Percentiles rank a stretch among this genome's conserved stretches.
These are phyloP conservation scores for Catharus ustulatus DNA, from an alignment of 2,797 vertebrate genomes.

Conservation along the genomic window DNA sequence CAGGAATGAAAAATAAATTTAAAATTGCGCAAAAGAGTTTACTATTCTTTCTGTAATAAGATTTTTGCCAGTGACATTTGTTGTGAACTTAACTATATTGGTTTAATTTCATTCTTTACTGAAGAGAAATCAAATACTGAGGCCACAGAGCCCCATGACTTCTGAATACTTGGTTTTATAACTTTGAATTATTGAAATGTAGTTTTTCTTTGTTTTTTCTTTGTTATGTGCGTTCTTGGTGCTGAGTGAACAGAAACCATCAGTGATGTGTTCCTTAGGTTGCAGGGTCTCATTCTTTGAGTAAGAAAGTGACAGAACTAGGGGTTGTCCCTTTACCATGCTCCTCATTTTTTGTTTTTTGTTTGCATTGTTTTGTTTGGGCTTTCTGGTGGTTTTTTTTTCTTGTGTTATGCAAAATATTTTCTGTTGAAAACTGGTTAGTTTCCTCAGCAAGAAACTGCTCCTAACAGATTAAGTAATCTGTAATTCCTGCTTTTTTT, in stretches of 20 bases:
- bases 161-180: background rate
- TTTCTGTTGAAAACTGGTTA: background rate
- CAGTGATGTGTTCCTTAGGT: background rate
- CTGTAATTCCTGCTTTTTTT: background rate
- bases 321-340: background rate
- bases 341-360: background rate
- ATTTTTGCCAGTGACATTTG: background rate
- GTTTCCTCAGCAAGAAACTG: background rate
- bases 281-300: background rate
- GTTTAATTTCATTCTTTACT: background rate
- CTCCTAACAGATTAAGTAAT: background rate
- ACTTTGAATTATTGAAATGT: background rate
- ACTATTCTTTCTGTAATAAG: background rate
- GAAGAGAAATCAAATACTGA: background rate
- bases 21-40: background rate
- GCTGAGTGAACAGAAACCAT: background rate
- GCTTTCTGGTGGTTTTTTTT: background rate
- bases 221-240: background rate
- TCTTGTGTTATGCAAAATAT: background rate
- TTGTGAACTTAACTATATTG: background rate
- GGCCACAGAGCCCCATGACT: background rate
- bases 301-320: background rate
- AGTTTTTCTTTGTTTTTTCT: background rate
- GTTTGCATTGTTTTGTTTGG: background rate
- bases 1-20: background rate